A percentile compares a stretch with the other conserved stretches of the same genome.
Conservation (phyloP, 1,140 invertebrate species). For the Homalodisca vitripennis region DNA sequence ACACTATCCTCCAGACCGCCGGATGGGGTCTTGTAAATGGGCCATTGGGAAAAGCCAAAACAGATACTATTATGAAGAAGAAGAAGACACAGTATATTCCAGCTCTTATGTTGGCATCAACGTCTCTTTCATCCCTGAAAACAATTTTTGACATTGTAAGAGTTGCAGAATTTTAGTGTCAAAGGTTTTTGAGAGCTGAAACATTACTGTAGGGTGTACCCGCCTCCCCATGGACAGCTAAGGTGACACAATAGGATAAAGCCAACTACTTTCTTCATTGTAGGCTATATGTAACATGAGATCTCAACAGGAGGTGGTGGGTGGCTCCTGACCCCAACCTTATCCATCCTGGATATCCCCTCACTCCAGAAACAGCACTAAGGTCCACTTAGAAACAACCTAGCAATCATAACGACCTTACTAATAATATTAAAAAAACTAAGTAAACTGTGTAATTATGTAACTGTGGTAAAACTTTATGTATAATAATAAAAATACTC, state of each 20-base stretch:
- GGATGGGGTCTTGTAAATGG: conserved; percentile 94
- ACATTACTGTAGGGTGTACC: neutral
- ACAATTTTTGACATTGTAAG: conserved; percentile 9
- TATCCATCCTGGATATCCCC: too few species aligned
- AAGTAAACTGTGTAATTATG: too few species aligned
- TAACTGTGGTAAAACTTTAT: too few species aligned
- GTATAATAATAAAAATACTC: too few species aligned
- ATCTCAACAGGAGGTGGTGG: neutral
- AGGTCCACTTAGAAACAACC: too few species aligned
- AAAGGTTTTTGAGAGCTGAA: too few species aligned
- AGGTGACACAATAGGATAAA: neutral
- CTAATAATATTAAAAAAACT: too few species aligned
- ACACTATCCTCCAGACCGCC: conserved; percentile 83
- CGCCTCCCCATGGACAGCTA: neutral
- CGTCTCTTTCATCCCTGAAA: conserved; percentile 41
- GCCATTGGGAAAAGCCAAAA: conserved; percentile 97
- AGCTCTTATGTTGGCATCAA: conserved; percentile 82
- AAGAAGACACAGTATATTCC: conserved; percentile 91
- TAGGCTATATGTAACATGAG: neutral
- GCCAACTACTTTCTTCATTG: neutral
- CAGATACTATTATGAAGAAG: conserved; percentile 95
- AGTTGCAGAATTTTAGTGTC: neutral
- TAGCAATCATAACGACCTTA: too few species aligned
- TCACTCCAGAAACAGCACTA: too few species aligned
- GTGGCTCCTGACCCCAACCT: too few species aligned